Evolutionary conservation across 2,888 invertebrate species (phyloP).

Genomic region (Calameuta pallipes): DNA sequence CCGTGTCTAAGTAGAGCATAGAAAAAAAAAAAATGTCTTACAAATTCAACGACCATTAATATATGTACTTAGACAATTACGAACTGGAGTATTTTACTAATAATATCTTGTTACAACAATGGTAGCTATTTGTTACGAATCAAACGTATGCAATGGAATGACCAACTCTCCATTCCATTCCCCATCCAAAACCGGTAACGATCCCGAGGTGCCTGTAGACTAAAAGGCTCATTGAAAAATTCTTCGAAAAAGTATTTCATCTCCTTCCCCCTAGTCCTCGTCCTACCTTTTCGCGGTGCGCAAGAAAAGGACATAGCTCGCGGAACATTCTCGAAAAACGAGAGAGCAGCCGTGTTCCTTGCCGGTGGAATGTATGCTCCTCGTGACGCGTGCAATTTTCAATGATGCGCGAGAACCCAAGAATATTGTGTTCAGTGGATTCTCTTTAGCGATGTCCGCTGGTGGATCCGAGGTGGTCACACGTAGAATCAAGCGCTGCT

Average conservation of each 20-base stretch:
- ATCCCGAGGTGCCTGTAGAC: background rate
- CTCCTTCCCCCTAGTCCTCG: background rate
- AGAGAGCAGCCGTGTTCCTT: background rate
- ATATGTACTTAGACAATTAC: background rate
- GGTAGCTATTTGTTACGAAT: background rate
- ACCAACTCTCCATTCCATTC: background rate
- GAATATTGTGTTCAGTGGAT: conserved; percentile 36
- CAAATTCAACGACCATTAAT: background rate
- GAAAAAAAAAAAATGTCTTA: background rate
- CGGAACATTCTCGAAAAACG: background rate
- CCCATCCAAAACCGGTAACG: background rate
- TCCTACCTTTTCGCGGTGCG: background rate
- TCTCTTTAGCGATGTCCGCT: conserved; percentile 25
- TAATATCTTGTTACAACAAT: background rate
- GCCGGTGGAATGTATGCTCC: conserved; percentile 20
- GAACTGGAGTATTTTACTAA: background rate
- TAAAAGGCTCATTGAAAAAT: background rate
- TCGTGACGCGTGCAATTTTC: conserved; percentile 36
- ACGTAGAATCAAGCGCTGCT: conserved; percentile 25
- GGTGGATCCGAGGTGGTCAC: conserved; percentile 1
- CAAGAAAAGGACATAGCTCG: conserved; percentile 13
- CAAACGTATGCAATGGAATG: background rate
- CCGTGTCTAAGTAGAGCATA: background rate
- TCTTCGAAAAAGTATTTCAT: background rate
- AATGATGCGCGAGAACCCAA: conserved; percentile 33